These are phyloP conservation scores for Coelinius sp. DNA, from an alignment of 2,888 invertebrate species.

Conservation along the genomic window DNA sequence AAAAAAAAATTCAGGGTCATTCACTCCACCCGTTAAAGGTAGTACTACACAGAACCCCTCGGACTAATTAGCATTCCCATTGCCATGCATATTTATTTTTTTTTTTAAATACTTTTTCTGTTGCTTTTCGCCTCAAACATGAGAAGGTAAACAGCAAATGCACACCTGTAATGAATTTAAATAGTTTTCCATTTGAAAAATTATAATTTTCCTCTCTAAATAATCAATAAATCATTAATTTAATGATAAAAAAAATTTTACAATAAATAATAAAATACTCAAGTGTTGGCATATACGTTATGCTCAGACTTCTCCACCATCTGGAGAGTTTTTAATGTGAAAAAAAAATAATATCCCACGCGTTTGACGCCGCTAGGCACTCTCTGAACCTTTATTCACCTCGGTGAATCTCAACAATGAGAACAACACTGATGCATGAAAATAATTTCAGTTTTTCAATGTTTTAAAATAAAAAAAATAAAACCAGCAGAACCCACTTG, in stretches of 20 bases:
- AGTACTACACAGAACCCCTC: conserved; percentile 27
- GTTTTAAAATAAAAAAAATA: neutral
- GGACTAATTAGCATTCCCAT: conserved; percentile 38
- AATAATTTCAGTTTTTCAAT: neutral
- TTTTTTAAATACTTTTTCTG: too few species aligned
- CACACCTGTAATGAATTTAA: too few species aligned
- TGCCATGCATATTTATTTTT: conserved; percentile 6
- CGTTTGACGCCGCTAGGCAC: conserved; percentile 36
- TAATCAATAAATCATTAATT: too few species aligned
- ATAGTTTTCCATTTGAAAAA: too few species aligned
- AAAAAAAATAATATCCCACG: conserved; percentile 32
- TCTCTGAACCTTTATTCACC: conserved; percentile 20
- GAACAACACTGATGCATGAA: conserved; percentile 10
- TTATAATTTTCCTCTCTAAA: too few species aligned
- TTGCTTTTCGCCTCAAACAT: too few species aligned
- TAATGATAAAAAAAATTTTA: too few species aligned
- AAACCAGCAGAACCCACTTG: neutral
- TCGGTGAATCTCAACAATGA: conserved; percentile 20
- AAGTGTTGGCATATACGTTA: neutral
- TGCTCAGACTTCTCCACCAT: neutral
- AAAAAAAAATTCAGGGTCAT: conserved; percentile 16
- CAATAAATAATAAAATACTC: neutral
- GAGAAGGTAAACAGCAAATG: too few species aligned
- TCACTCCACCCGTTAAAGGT: conserved; percentile 23
- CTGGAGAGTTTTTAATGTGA: neutral